Percentiles rank a stretch among this genome's conserved stretches.
These are phyloP conservation scores for Platysternon megacephalum DNA, from an alignment of 2,113 vertebrate species.

Conservation along the genomic window DNA sequence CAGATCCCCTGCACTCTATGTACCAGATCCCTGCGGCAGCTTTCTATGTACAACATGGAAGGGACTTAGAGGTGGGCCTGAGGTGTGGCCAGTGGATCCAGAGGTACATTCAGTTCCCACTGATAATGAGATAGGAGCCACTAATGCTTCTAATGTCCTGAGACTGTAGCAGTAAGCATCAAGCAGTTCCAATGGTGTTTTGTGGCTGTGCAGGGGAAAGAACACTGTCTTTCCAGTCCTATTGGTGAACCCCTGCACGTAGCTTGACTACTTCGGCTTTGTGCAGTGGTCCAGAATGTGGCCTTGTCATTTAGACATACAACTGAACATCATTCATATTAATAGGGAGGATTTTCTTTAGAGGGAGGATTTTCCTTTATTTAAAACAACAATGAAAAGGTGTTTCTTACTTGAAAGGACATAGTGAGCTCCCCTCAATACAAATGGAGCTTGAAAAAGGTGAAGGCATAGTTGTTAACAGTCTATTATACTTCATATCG, in stretches of 20 bases:
- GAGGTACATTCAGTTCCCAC: neutral
- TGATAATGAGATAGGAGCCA: neutral
- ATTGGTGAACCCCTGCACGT: fast-evolving
- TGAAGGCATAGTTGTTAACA: neutral
- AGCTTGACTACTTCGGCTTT: neutral
- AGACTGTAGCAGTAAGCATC: neutral
- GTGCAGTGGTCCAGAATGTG: neutral
- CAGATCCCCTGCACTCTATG: neutral
- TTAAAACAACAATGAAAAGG: fast-evolving
- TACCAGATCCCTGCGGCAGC: neutral
- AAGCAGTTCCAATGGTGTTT: neutral
- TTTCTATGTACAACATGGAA: neutral
- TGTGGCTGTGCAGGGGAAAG: neutral
- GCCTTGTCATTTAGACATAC: fast-evolving
- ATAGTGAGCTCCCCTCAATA: neutral
- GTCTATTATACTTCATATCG: neutral
- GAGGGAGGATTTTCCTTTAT: neutral
- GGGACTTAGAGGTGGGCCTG: neutral
- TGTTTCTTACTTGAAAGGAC: neutral
- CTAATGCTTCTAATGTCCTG: neutral
- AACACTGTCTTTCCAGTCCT: neutral
- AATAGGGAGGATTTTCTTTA: neutral
- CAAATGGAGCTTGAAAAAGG: slow-evolving; percentile 10
- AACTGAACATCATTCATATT: fast-evolving
- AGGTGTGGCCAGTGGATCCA: neutral